Base-by-base conservation (phyloP, 2,888 invertebrate genomes). In the Seira musarum region DNA sequence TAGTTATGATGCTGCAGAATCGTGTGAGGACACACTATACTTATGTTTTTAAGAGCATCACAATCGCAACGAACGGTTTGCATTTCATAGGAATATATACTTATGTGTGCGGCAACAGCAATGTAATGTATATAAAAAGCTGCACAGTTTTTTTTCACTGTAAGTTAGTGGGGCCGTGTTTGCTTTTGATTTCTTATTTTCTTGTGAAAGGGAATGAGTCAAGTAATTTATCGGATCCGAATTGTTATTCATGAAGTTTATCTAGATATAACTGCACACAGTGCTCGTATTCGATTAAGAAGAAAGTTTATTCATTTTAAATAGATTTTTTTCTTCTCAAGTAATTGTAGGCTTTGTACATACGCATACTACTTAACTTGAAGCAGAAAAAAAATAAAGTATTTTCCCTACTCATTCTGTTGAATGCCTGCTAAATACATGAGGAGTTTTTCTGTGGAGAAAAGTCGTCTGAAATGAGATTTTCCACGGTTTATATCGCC, bases 161-260 rank as follows among this genome's bases (percentile, higher is more conserved):
- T 30, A 30, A 30, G 30, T 8, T 30, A 30, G 30, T 30, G n/a
- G 25, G 21, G 35, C 19, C 40, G 53, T 49, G 17, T 66, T 22
- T 69, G 15, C 40, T 57, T 70, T 70, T 70, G 67, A 61, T 71
- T 78, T 67, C 65, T 70, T 61, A 17, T 76, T 61, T 21, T 61
- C 21, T 21, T 19, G 13, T 66, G 60, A 60, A 61, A 65, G 60
- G 80, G 75, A 75, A 79, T 25, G 70, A 75, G 70, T 70, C 40
- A 75, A 75, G 61, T 65, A 80, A 80, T 80, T 80, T 80, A 80
- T 75, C 71, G 75, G 80, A 80, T 80, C 75, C 53, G 71, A 80
- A 40, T 80, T 67, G 66, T 80, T 75, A 65, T 80, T 75, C 67
- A 65, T 75, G 21, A 70, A 80, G 75, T 71, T 69, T 80, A 80